Base-by-base conservation (phyloP, 2,797 vertebrate species). In the Chiroxiphia lanceolata region DNA sequence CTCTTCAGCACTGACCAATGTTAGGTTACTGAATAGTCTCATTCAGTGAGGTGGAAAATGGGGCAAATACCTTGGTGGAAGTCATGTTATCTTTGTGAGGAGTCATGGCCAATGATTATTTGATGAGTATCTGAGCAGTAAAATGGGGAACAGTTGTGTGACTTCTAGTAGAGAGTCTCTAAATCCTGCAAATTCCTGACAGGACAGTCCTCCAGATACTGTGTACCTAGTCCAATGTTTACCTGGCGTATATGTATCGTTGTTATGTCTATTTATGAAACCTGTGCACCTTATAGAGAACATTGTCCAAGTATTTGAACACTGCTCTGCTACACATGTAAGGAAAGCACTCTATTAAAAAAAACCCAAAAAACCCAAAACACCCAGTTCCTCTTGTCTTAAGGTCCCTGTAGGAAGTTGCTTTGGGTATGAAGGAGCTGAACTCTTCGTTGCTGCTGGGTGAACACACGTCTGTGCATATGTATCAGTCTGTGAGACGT, bases 31-130 rank as follows among this genome's bases (percentile, higher is more conserved):
- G 45, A 25, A 67, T 23, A 85, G 23, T 70, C 64, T 91, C 79
- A 82, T 45, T 83, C 69, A 74, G 33, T 76, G 64, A 59, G 12
- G 38, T 63, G 82, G 83, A 94, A 94, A 90, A 92, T n/a, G 13
- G 18, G 47, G 45, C 42, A 86, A 91, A 84, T 72, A 59, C 57
- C 44, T 86, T 77, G 47, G 59, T 86, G 90, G 76, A 87, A 93
- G n/a, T 83, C 56, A 34, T 2, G 4, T 89, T 94, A 82, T 94
- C 89, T 91, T 80, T 57, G 51, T 74, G 79, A 81, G 67, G 61
- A 80, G 64, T 84, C 38, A 9, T 18, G 22, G 77, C 93, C 83
- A 89, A 77, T 88, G 87, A 94, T 91, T 81, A 92, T 29, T 61
- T 69, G 34, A 31, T 80, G 57, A 83, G 65, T 48, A 56, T 63